Percentiles rank a stretch among this genome's conserved stretches.
Evolutionary conservation across 2,797 vertebrate species (phyloP).

Genomic region (Bucorvus abyssinicus): DNA sequence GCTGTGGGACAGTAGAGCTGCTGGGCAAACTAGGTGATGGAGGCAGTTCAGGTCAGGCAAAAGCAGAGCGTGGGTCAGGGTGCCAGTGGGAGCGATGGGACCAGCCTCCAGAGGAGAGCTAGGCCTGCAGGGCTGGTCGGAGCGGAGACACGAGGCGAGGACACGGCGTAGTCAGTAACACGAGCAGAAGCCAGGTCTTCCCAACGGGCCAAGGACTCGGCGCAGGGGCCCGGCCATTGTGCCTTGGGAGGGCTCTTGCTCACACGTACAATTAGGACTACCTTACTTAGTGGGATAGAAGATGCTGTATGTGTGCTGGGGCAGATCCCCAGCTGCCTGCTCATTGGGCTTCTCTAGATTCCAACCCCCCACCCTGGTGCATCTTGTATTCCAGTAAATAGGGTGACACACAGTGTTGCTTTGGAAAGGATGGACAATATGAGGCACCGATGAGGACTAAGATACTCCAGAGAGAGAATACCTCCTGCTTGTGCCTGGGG

Average conservation of each 20-base stretch:
- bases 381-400: conserved; percentile 71
- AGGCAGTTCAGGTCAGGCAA: background rate
- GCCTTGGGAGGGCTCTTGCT: conserved; percentile 47
- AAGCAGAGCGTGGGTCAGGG: background rate
- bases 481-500: conserved; percentile 96
- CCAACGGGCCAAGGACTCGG: conserved; percentile 14
- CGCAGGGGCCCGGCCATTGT: background rate
- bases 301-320: background rate
- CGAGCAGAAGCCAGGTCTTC: conserved; percentile 28
- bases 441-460: conserved; percentile 62
- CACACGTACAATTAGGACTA: conserved; percentile 10
- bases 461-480: conserved; percentile 79
- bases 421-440: conserved; percentile 55
- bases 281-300: conserved; percentile 69
- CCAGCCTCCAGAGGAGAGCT: background rate
- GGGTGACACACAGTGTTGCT: conserved; percentile 48
- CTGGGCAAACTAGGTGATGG: background rate
- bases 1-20: background rate
- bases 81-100: background rate
- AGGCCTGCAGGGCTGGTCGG: background rate
- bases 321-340: background rate
- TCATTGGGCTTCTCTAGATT: background rate
- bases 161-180: background rate
- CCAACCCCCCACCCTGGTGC: background rate
- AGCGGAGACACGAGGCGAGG: conserved; percentile 41